Evolutionary conservation across 2,113 vertebrate genomes (phyloP).

Genomic region (Turnix velox): DNA sequence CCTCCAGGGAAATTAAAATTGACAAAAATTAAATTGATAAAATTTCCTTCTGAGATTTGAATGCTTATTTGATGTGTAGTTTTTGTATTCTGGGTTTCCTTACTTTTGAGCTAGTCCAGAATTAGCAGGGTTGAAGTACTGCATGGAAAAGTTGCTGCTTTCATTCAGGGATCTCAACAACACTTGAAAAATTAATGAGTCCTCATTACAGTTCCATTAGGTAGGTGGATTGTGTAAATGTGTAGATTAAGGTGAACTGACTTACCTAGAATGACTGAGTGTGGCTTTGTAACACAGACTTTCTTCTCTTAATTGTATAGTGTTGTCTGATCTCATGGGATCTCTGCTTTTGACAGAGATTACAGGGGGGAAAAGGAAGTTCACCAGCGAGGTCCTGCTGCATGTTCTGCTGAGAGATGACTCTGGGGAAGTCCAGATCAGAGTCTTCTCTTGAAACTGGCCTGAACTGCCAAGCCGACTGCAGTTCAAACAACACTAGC

Average conservation of each 20-base stretch:
- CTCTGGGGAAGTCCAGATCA: not conserved
- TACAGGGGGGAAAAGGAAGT: rapidly evolving
- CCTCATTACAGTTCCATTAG: not conserved
- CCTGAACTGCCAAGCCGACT: not conserved
- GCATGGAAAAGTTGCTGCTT: not conserved
- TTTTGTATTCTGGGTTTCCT: not conserved
- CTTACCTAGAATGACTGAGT: not conserved
- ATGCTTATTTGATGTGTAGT: not conserved
- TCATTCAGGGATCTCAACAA: not conserved
- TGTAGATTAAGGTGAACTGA: not conserved
- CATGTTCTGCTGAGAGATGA: not conserved
- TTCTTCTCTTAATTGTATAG: not conserved
- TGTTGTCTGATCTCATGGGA: not conserved
- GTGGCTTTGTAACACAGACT: not conserved
- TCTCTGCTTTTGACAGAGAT: not conserved
- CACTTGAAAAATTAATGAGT: not conserved
- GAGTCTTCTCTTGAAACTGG: not conserved
- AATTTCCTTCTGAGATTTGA: not conserved
- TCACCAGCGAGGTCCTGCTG: not conserved
- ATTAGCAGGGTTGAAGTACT: not conserved
- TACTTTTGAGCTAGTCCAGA: not conserved
- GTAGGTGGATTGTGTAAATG: not conserved
- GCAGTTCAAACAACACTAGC: not conserved
- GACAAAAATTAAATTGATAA: not conserved
- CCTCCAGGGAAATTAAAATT: too few species aligned